These are phyloP conservation scores for Cyrtorhinus lividipennis DNA, from an alignment of 1,140 invertebrate genomes.

Conservation along the genomic window DNA sequence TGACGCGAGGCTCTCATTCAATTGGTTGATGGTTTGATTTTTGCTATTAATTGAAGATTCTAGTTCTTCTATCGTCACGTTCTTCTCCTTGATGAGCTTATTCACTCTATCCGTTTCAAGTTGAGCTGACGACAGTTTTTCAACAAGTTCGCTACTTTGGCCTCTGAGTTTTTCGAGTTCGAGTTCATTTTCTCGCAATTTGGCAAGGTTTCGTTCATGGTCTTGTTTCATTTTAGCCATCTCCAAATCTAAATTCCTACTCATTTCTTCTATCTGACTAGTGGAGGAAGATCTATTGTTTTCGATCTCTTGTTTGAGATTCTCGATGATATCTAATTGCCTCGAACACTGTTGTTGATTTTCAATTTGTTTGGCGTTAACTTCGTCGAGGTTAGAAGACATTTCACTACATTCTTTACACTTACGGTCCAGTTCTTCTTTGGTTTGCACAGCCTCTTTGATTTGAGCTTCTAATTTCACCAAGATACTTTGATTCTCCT, in stretches of 20 bases:
- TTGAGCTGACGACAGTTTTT: background rate
- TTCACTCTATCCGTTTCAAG: background rate
- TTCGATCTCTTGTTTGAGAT: background rate
- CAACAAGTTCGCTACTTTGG: background rate
- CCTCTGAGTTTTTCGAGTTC: background rate
- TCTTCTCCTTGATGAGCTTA: background rate
- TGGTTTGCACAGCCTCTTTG: background rate
- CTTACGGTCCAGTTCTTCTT: background rate
- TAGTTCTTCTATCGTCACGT: background rate
- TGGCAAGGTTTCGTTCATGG: background rate
- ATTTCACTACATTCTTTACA: background rate
- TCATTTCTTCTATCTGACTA: background rate
- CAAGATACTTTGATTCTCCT: constrained; percentile 31
- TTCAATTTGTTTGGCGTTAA: background rate
- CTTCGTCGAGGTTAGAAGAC: background rate
- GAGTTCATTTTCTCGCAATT: background rate
- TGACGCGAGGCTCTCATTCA: background rate
- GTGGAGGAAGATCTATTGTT: background rate
- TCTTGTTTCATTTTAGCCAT: background rate
- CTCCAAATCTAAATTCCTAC: background rate
- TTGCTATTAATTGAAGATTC: background rate
- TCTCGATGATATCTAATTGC: background rate
- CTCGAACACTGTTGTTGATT: background rate
- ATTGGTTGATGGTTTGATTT: background rate
- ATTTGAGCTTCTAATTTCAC: constrained; percentile 25